Evolutionary conservation across 2,797 vertebrate genomes (phyloP).

Genomic region (Acropternis orthonyx): DNA sequence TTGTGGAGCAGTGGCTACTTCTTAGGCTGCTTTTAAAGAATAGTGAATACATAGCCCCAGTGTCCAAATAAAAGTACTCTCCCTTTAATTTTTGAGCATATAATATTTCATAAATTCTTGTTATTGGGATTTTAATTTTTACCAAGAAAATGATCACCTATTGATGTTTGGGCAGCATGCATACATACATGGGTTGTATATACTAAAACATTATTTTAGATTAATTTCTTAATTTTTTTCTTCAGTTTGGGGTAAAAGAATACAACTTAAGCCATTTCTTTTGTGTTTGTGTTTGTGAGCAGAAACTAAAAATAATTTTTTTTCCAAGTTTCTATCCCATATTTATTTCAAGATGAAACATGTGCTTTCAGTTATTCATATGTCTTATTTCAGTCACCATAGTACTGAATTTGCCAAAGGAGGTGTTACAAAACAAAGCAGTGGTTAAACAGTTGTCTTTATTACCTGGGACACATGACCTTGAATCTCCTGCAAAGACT

Average conservation of each 20-base stretch:
- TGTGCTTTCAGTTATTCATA: background rate
- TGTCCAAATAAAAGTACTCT: background rate
- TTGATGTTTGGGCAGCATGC: background rate
- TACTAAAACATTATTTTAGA: background rate
- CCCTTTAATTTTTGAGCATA: background rate
- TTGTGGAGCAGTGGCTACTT: background rate
- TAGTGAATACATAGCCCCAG: background rate
- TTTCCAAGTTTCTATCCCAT: background rate
- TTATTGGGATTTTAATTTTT: background rate
- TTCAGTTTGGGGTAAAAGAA: background rate
- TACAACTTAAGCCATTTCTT: background rate
- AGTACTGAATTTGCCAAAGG: constrained; percentile 6
- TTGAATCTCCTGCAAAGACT: constrained; percentile 36
- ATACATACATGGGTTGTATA: background rate
- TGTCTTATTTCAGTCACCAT: background rate
- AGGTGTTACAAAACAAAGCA: constrained; percentile 24
- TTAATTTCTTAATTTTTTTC: background rate
- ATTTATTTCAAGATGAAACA: background rate
- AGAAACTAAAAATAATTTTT: background rate
- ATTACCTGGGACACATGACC: constrained; percentile 37
- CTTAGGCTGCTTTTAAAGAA: background rate
- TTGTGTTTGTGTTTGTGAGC: background rate
- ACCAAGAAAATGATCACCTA: background rate
- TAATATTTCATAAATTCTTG: background rate
- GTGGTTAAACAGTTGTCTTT: constrained; percentile 16